Conservation (phyloP, 2,888 invertebrate species). For the Nymphalis polychloros region DNA sequence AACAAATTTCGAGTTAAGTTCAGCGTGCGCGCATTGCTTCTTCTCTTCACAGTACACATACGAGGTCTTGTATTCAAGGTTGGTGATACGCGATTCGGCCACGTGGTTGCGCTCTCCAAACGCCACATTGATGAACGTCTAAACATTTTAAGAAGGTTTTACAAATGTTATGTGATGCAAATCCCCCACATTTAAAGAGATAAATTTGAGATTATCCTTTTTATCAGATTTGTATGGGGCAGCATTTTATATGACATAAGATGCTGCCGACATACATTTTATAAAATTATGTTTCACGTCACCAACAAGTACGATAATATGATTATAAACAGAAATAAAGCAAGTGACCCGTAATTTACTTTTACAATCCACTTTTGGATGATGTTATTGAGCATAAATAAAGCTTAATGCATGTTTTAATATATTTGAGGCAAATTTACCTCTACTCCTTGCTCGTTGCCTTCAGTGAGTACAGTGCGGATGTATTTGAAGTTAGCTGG, state of each 20-base stretch:
- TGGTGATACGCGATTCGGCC: conserved; percentile 86
- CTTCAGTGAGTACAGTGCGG: conserved; percentile 83
- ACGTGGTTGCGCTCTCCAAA: conserved; percentile 87
- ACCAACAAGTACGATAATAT: no score
- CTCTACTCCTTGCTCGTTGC: conserved; percentile 86
- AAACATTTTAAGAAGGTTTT: conserved; percentile 15
- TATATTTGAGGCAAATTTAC: conserved; percentile 46
- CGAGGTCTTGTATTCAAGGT: conserved; percentile 86
- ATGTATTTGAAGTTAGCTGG: conserved; percentile 89
- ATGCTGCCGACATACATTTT: no score
- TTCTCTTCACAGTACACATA: conserved; percentile 89
- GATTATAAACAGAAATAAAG: background rate
- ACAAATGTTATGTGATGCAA: no score
- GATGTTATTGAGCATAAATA: no score
- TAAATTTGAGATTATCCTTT: no score
- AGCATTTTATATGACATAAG: no score
- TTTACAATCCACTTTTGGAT: no score
- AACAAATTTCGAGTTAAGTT: conserved; percentile 83
- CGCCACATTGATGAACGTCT: conserved; percentile 85
- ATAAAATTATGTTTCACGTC: no score
- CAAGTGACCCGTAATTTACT: background rate
- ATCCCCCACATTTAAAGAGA: no score
- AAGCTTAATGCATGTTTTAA: no score
- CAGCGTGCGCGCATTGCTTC: conserved; percentile 88
- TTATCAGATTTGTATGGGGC: no score